Conservation (phyloP, 2,888 invertebrate genomes). For the Chrysolina oricalcia region DNA sequence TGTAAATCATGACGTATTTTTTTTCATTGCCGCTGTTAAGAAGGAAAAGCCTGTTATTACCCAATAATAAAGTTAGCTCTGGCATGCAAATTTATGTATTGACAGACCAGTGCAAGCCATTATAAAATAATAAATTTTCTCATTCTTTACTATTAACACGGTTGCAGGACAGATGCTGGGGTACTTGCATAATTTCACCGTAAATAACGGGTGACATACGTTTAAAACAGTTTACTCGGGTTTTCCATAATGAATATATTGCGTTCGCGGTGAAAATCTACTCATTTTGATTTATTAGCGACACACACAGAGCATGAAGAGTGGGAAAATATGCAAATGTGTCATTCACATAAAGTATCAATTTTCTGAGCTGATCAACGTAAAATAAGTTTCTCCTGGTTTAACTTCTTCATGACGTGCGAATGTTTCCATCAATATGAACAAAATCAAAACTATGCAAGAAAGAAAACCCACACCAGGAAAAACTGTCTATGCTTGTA, state of each 20-base stretch:
- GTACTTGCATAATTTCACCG: not conserved
- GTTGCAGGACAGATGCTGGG: slow-evolving; percentile 21
- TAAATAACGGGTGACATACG: slow-evolving; percentile 17
- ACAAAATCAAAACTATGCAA: too few relatives aligned
- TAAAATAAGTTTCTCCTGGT: too few relatives aligned
- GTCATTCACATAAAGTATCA: too few relatives aligned
- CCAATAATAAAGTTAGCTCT: slow-evolving; percentile 21
- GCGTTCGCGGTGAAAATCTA: not conserved
- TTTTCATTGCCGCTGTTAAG: slow-evolving; percentile 1
- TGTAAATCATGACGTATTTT: slow-evolving; percentile 9
- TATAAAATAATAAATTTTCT: slow-evolving; percentile 24
- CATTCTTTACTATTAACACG: slow-evolving; percentile 22
- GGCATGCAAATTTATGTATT: slow-evolving; percentile 22
- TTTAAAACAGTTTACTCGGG: not conserved
- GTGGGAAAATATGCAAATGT: not conserved
- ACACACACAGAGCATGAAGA: not conserved
- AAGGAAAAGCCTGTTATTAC: slow-evolving; percentile 24
- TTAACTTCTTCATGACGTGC: too few relatives aligned
- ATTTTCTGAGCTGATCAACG: too few relatives aligned
- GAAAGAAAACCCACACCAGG: too few relatives aligned
- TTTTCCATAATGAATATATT: slow-evolving; percentile 10
- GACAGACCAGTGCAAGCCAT: slow-evolving; percentile 15
- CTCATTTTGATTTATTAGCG: not conserved
- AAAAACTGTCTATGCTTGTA: too few relatives aligned
- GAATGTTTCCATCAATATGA: too few relatives aligned